Conservation (phyloP, 2,888 invertebrate genomes). For the Lepidocyrtinus sp. region DNA sequence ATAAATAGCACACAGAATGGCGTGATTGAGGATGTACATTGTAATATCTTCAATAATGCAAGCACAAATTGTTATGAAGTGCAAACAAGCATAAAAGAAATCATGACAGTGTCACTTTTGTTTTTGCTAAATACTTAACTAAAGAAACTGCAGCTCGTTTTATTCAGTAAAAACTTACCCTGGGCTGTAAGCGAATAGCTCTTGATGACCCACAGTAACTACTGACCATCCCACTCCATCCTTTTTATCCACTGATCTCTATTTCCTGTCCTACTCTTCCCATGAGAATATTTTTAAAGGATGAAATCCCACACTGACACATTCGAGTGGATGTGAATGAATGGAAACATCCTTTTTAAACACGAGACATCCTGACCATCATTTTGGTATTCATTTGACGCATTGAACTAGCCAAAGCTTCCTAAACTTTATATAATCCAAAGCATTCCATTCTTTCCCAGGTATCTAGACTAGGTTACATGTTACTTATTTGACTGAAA, state of each 20-base stretch:
- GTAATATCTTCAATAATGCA: neutral
- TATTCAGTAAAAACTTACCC: neutral
- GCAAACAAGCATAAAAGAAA: neutral
- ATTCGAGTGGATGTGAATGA: neutral
- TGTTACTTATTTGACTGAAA: too few relatives aligned
- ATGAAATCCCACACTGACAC: neutral
- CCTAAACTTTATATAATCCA: too few relatives aligned
- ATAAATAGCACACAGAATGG: neutral
- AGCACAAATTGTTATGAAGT: neutral
- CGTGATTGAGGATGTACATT: neutral
- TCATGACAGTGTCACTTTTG: too few relatives aligned
- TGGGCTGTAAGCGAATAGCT: too few relatives aligned
- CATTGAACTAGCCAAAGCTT: too few relatives aligned
- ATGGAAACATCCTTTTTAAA: slow-evolving; percentile 1
- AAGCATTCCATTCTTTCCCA: too few relatives aligned
- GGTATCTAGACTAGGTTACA: too few relatives aligned
- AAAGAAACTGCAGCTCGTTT: neutral
- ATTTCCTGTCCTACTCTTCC: neutral
- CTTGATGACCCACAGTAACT: neutral
- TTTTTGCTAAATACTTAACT: too few relatives aligned
- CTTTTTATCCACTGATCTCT: neutral
- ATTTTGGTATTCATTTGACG: too few relatives aligned
- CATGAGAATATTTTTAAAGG: neutral
- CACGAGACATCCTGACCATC: slow-evolving; percentile 16
- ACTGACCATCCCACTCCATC: neutral